Base-by-base conservation (phyloP, 2,797 vertebrate genomes). In the Acrossocheilus fasciatus region DNA sequence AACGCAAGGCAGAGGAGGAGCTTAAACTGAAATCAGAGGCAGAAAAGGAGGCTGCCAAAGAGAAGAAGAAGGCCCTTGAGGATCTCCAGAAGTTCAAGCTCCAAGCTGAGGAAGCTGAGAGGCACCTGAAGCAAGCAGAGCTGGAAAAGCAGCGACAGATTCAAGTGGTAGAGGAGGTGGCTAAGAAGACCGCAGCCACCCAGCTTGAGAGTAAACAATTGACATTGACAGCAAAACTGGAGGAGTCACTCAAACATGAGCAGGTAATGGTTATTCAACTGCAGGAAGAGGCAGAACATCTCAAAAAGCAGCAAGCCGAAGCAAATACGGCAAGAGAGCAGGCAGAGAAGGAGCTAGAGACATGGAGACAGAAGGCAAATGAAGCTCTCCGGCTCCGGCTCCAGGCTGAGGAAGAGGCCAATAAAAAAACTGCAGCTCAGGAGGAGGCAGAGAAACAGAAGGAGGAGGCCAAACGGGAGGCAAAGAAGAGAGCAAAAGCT, bases 371-470 rank as follows among this genome's bases (percentile, higher is more conserved):
- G 85, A 99, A 99, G 90, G 98, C 98, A 90, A 98, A 99, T 0
- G 98, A 99, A 91, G 98, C 98, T 0, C 95, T 99, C 39, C 95
- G 98, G 18, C 90, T 99, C 83, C 95, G 98, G 88, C 94, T 99
- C 1, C 96, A 97, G 89, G 98, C 98, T 0, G 98, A 99, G 87
- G 98, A 99, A 90, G 97, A 98, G 73, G 98, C 98, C 0, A 97
- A 97, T 87, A 97, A 97, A 90, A 99, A 99, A 93, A 94, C 94
- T 0, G 93, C 96, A 89, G 95, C 98, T 0, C 98, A 99, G 87
- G 97, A 98, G 2, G 98, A 99, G 30, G 98, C 98, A 0, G 98
- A 99, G 92, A 97, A 96, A 90, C 98, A 99, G 94, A 99, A 99
- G 84, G 95, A 96, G 4, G 97, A 97, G 0, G 98, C 98, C 0